Percentiles rank a stretch among this genome's conserved stretches.
Conservation (phyloP, 2,888 invertebrate genomes). For the Onchidella celtica region DNA sequence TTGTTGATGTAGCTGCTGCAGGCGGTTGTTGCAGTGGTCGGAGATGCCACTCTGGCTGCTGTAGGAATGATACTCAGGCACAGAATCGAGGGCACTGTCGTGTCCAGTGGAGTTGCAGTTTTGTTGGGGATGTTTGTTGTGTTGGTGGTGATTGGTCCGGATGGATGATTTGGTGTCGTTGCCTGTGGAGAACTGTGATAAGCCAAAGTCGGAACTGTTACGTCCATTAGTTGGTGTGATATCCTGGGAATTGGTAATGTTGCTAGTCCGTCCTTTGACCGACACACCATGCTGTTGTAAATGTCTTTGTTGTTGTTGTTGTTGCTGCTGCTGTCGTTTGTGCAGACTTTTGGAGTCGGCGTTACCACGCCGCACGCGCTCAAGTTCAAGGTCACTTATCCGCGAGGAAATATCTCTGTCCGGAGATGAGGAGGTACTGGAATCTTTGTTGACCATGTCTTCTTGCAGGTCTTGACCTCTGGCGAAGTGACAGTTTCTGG, state of each 20-base stretch:
- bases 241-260: not conserved
- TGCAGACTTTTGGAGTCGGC: not conserved
- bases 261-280: not conserved
- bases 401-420: not conserved
- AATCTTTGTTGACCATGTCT: conserved; percentile 43
- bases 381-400: conserved; percentile 29
- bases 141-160: not conserved
- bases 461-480: conserved; percentile 32
- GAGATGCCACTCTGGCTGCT: not conserved
- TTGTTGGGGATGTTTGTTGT: not conserved
- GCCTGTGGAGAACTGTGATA: not conserved
- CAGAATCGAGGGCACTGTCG: not conserved
- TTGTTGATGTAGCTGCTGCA: not conserved
- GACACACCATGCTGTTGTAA: conserved; percentile 27
- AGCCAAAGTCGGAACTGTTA: not conserved
- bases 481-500: conserved; percentile 42
- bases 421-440: conserved; percentile 12
- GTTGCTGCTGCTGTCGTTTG: not conserved
- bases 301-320: not conserved
- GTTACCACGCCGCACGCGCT: not conserved
- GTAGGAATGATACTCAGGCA: not conserved
- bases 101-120: not conserved
- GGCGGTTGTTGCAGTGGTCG: not conserved
- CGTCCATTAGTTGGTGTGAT: not conserved
- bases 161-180: not conserved